Base-by-base conservation (phyloP, 2,113 vertebrate genomes). In the Lophius piscatorius region DNA sequence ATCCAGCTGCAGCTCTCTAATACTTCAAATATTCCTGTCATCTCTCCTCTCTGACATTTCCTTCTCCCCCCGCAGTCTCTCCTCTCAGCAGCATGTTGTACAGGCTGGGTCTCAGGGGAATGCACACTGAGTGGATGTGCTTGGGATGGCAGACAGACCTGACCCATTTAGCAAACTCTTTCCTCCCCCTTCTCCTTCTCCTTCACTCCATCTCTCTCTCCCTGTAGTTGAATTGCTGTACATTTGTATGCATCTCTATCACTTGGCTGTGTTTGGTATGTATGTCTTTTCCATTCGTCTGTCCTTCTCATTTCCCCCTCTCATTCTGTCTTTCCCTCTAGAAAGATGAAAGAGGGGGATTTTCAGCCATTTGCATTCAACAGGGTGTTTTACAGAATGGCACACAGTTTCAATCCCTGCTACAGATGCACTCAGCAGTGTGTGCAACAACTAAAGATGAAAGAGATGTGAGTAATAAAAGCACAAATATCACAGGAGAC, bases 141-240 rank as follows among this genome's bases (percentile, higher is more conserved):
- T 35, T 58, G 21, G 63, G 78, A 71, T 72, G 58, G 73, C 69
- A 81, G 81, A 77, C 78, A 71, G 72, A 46, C 76, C 80, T 88
- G 88, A 90, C 88, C 87, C 75, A 86, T 85, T 88, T 90, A 83
- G 71, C 67, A 71, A 82, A 50, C 49, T 5, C 70, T 78, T 56
- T 75, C 54, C 72, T 66, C 51, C 52, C 16, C 20, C 5, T 33
- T 20, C 51, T 29, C 46, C 40, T 31, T 56, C 42, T 4, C 6
- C 54, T 47, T 56, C 46, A 26, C 62, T 78, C 65, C 55, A 51
- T 18, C 8, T 11, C 21, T 6, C 21, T 58, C 56, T 67, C 36
- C 40, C 39, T 18, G 6, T 8, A 9, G 17, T 39, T 11, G 50
- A 42, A 44, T 67, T 12, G 54, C 63, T 59, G 39, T 69, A 58